Conservation (phyloP, 2,888 invertebrate genomes). For the Megastigmus dorsalis region DNA sequence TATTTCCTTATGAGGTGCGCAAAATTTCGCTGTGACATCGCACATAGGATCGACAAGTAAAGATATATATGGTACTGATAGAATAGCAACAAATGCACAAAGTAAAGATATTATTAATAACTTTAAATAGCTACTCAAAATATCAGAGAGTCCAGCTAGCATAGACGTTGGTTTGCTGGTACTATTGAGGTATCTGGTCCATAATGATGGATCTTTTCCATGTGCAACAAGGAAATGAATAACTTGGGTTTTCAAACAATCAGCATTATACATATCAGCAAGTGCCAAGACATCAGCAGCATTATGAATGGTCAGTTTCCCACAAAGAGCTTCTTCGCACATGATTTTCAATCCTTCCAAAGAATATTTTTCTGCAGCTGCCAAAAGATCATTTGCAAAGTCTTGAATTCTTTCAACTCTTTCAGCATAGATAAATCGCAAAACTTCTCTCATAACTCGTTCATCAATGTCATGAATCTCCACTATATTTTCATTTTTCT, state of each 20-base stretch:
- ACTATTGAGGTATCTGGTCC: conserved; percentile 45
- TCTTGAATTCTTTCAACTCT: conserved; percentile 48
- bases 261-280: conserved; percentile 52
- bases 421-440: conserved; percentile 51
- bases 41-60: conserved; percentile 50
- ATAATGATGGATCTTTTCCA: conserved; percentile 51
- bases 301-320: conserved; percentile 45
- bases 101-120: conserved; percentile 39
- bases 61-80: conserved; percentile 42
- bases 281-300: conserved; percentile 47
- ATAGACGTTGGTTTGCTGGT: conserved; percentile 25
- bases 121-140: conserved; percentile 43
- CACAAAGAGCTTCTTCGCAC: conserved; percentile 51
- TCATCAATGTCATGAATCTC: conserved; percentile 46
- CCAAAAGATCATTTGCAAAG: conserved; percentile 48
- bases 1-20: conserved; percentile 46
- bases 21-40: conserved; percentile 49
- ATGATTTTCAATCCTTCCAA: conserved; percentile 48
- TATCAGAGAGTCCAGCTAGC: conserved; percentile 36
- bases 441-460: conserved; percentile 45
- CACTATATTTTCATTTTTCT: conserved; percentile 50
- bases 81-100: conserved; percentile 44
- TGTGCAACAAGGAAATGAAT: conserved; percentile 49
- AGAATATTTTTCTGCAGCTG: conserved; percentile 49
- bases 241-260: conserved; percentile 48